Percentiles rank a stretch among this genome's conserved stretches.
phyloP scores from a whole-genome alignment of 2,888 invertebrate species.

The Chymomyza caudatula region DNA sequence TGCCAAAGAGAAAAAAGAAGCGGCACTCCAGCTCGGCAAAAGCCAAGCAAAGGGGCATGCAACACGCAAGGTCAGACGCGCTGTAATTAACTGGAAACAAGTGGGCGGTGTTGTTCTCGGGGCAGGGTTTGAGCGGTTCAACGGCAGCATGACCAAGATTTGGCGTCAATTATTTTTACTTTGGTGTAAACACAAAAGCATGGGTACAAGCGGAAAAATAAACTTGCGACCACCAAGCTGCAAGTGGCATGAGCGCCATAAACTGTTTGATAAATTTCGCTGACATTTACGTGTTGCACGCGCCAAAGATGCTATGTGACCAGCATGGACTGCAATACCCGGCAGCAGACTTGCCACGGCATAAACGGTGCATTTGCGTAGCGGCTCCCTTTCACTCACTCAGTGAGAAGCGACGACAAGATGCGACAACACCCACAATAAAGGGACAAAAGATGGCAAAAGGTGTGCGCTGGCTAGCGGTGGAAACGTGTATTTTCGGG shows the following conservation, averaged over 20 bases:
- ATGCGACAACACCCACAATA: not conserved
- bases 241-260: not conserved
- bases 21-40: conserved; percentile 29
- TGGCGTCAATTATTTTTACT: conserved; percentile 55
- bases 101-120: conserved; percentile 9
- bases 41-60: conserved; percentile 28
- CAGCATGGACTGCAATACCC: conserved; percentile 21
- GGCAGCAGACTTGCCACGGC: conserved; percentile 13
- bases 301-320: conserved; percentile 7
- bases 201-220: not conserved
- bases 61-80: conserved; percentile 64
- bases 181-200: not conserved
- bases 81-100: conserved; percentile 65
- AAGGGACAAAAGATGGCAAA: not conserved
- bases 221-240: conserved; percentile 19
- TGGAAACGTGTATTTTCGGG: not conserved
- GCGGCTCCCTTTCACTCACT: conserved; percentile 1
- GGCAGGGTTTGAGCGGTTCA: not conserved
- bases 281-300: conserved; percentile 61
- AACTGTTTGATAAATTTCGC: conserved; percentile 53
- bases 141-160: conserved; percentile 33
- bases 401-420: not conserved
- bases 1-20: conserved; percentile 36
- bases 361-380: conserved; percentile 58
- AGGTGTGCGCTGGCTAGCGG: not conserved